Percentiles rank a stretch among this genome's conserved stretches.
Conservation (phyloP, 2,888 invertebrate genomes). For the Dynastes hyllus region DNA sequence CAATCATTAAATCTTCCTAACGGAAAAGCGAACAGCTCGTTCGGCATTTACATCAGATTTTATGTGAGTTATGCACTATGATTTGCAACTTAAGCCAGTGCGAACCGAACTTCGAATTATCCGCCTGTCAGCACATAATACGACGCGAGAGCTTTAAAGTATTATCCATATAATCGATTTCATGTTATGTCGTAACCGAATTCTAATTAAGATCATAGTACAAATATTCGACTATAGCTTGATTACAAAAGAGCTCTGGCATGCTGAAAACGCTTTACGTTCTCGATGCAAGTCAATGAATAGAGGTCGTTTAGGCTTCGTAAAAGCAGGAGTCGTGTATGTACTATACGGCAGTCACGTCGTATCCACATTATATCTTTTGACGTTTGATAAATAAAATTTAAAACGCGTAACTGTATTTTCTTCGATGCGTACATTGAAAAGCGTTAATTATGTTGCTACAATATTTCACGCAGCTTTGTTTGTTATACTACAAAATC, state of each 20-base stretch:
- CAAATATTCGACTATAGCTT: constrained; percentile 26
- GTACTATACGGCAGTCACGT: constrained; percentile 1
- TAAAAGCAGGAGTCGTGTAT: neutral
- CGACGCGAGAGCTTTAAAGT: constrained; percentile 27
- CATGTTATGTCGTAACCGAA: constrained; percentile 36
- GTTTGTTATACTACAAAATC: neutral
- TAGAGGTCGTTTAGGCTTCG: constrained; percentile 22
- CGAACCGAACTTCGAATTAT: constrained; percentile 23
- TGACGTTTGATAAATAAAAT: constrained; percentile 25
- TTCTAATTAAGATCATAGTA: constrained; percentile 39
- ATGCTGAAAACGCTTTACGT: neutral
- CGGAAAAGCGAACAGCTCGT: neutral
- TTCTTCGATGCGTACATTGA: constrained; percentile 1
- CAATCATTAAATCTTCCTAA: constrained; percentile 5
- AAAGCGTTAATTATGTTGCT: constrained; percentile 29
- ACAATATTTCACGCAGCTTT: constrained; percentile 1
- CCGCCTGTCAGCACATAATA: constrained; percentile 18
- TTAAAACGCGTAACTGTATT: constrained; percentile 21
- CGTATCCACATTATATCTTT: neutral
- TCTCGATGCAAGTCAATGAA: neutral
- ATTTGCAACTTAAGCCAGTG: constrained; percentile 14
- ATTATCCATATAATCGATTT: constrained; percentile 35
- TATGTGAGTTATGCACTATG: neutral
- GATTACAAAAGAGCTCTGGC: constrained; percentile 18
- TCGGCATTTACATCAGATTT: constrained; percentile 21